These are phyloP conservation scores for Cecropterus lyciades DNA, from an alignment of 1,140 invertebrate species.

Conservation along the genomic window DNA sequence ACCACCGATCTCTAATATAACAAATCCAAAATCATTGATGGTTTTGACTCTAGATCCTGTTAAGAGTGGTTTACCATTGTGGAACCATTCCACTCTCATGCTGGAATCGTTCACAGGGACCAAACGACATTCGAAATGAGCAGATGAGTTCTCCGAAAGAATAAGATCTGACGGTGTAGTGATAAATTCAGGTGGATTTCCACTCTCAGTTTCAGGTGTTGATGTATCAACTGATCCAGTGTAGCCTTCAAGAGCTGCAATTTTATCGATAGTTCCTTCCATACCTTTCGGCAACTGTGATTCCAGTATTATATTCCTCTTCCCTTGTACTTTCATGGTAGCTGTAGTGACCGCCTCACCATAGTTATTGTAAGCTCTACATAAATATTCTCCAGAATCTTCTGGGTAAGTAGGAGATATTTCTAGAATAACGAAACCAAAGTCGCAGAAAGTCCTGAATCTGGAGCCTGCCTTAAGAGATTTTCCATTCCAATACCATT, in stretches of 20 bases:
- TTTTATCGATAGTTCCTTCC: constrained; percentile 96
- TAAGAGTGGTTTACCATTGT: constrained; percentile 95
- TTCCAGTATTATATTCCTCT: constrained; percentile 95
- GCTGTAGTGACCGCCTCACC: constrained; percentile 97
- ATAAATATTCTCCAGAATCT: constrained; percentile 97
- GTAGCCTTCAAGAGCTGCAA: constrained; percentile 95
- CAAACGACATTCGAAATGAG: constrained; percentile 96
- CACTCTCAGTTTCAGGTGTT: constrained; percentile 91
- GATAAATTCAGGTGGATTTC: constrained; percentile 96
- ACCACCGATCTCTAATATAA: constrained; percentile 95
- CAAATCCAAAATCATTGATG: constrained; percentile 97
- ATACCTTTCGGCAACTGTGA: constrained; percentile 96
- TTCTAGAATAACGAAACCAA: constrained; percentile 97
- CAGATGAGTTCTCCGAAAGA: constrained; percentile 94
- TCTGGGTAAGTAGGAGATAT: constrained; percentile 97
- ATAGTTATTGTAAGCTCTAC: constrained; percentile 94
- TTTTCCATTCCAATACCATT: constrained; percentile 98
- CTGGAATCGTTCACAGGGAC: constrained; percentile 96
- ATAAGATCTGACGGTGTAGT: constrained; percentile 93
- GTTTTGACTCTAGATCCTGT: constrained; percentile 95
- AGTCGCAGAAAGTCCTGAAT: constrained; percentile 97
- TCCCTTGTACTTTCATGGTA: constrained; percentile 95
- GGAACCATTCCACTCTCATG: constrained; percentile 98
- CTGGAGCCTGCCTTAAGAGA: constrained; percentile 94
- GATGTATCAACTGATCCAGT: constrained; percentile 86